Evolutionary conservation across 2,888 invertebrate genomes (phyloP).

Genomic region (Chalcosyrphus nemorum): DNA sequence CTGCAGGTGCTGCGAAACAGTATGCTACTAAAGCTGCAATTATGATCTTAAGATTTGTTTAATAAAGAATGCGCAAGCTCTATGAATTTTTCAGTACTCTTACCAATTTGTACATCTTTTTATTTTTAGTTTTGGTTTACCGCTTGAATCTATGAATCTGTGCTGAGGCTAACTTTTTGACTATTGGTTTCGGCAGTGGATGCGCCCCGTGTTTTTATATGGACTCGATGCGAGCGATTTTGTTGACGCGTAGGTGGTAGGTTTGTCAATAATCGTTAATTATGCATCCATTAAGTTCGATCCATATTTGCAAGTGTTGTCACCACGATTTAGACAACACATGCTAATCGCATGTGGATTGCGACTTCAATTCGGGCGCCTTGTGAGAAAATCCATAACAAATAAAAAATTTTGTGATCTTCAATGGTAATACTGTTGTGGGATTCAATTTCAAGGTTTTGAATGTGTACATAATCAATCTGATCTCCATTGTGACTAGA

Average conservation of each 20-base stretch:
- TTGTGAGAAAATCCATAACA: neutral
- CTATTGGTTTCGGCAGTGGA: neutral
- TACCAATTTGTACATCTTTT: constrained; percentile 29
- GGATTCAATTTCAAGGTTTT: neutral
- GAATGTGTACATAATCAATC: neutral
- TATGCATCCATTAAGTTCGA: constrained; percentile 42
- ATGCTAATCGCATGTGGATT: constrained; percentile 29
- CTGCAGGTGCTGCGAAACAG: constrained; percentile 17
- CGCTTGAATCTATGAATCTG: neutral
- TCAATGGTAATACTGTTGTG: neutral
- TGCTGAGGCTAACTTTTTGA: neutral
- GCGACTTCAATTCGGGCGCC: neutral
- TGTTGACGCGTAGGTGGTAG: neutral
- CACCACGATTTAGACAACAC: constrained; percentile 44
- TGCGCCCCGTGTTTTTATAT: constrained; percentile 28
- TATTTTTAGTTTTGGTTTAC: too few relatives aligned
- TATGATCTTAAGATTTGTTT: constrained; percentile 1
- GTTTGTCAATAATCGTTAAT: constrained; percentile 27
- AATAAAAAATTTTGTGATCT: neutral
- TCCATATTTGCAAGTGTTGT: constrained; percentile 37
- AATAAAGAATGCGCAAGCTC: too few relatives aligned
- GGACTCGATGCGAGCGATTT: neutral
- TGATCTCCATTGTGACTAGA: neutral
- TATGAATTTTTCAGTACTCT: neutral
- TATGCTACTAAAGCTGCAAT: neutral